phyloP scores from a whole-genome alignment of 2,888 invertebrate genomes.

The Drosophila robusta region DNA sequence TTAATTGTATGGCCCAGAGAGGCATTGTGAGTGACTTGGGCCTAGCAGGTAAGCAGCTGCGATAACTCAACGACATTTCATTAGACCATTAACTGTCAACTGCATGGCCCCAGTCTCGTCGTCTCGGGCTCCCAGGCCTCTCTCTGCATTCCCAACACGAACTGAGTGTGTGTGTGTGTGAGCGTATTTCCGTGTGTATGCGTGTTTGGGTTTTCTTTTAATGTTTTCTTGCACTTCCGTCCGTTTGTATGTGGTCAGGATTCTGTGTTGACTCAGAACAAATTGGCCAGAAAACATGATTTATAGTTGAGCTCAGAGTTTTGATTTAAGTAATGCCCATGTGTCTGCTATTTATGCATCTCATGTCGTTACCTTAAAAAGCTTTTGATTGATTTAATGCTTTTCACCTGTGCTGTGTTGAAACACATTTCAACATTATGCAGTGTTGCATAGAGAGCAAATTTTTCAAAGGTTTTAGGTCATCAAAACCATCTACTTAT shows the following conservation, averaged over 20 bases:
- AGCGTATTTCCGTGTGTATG: conserved; percentile 1
- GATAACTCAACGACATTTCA: conserved; percentile 76
- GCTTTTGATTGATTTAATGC: neutral
- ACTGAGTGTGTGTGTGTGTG: conserved; percentile 6
- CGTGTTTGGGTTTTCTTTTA: conserved; percentile 5
- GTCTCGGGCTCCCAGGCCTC: neutral
- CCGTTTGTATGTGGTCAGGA: conserved; percentile 3
- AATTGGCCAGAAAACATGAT: conserved; percentile 40
- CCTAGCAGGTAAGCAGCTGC: conserved; percentile 65
- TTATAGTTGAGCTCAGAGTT: conserved; percentile 30
- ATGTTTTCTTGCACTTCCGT: conserved; percentile 9
- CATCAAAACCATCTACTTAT: neutral
- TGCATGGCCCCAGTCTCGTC: conserved; percentile 43
- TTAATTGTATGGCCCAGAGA: conserved; percentile 47
- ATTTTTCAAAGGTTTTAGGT: neutral
- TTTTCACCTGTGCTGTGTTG: neutral
- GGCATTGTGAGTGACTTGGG: conserved; percentile 39
- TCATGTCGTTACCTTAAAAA: neutral
- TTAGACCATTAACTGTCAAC: conserved; percentile 78
- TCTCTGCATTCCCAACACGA: conserved; percentile 3
- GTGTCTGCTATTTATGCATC: neutral
- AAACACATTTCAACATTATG: neutral
- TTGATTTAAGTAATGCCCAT: conserved; percentile 10
- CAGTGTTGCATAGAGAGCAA: neutral
- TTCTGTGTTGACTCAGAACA: conserved; percentile 14